Percentiles rank a stretch among this genome's conserved stretches.
phyloP scores from a whole-genome alignment of 2,888 invertebrate genomes.

The Pyrrhia umbra region DNA sequence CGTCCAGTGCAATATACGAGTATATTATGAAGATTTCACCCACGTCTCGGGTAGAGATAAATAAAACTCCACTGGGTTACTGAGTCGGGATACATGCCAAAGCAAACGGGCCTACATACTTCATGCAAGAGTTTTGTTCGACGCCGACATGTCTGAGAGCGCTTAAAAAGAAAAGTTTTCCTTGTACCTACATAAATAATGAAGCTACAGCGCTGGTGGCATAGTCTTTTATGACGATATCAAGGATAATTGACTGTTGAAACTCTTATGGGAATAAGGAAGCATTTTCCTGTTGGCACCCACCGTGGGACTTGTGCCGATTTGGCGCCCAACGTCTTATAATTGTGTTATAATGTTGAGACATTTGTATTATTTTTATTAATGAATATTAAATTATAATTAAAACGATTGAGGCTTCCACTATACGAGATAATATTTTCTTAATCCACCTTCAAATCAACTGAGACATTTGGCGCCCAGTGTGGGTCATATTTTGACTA shows the following conservation, averaged over 20 bases:
- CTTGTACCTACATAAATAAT: slow-evolving; percentile 36
- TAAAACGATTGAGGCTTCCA: background rate
- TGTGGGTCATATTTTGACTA: background rate
- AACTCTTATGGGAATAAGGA: slow-evolving; percentile 8
- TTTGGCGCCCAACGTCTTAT: slow-evolving; percentile 27
- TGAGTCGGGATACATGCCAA: slow-evolving; percentile 61
- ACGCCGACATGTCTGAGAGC: slow-evolving; percentile 56
- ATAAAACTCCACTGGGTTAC: slow-evolving; percentile 58
- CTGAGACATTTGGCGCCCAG: slow-evolving; percentile 15
- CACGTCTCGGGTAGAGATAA: slow-evolving; percentile 31
- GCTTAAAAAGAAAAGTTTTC: slow-evolving; percentile 37
- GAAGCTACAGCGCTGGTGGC: slow-evolving; percentile 23
- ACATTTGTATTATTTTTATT: background rate
- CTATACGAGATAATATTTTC: background rate
- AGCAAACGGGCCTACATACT: slow-evolving; percentile 31
- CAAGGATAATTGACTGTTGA: slow-evolving; percentile 25
- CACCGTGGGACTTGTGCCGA: slow-evolving; percentile 22
- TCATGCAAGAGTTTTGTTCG: slow-evolving; percentile 37
- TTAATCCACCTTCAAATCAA: background rate
- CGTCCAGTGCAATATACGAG: slow-evolving; percentile 18
- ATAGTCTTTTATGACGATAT: slow-evolving; percentile 34
- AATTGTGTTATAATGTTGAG: background rate
- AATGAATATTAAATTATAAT: background rate
- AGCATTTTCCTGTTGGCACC: slow-evolving; percentile 47
- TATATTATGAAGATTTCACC: slow-evolving; percentile 26